Evolutionary conservation across 2,797 vertebrate genomes (phyloP).

Genomic region (Rallus crepitans): DNA sequence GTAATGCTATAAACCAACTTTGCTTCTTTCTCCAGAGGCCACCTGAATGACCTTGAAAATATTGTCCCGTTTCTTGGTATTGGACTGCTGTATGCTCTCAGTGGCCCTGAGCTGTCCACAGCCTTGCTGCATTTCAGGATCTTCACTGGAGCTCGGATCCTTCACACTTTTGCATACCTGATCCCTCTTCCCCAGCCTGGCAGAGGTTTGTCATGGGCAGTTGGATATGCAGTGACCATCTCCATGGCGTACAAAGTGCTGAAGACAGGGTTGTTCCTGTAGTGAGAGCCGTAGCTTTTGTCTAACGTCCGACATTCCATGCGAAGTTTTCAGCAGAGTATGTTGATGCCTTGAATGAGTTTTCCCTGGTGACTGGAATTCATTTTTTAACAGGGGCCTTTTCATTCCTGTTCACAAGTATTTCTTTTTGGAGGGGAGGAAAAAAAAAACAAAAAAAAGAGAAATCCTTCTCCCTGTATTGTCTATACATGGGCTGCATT

Average conservation of each 20-base stretch:
- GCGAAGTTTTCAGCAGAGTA: neutral
- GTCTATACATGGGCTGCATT: neutral
- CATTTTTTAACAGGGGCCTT: conserved; percentile 1
- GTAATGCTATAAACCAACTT: neutral
- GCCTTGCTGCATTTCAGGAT: conserved; percentile 90
- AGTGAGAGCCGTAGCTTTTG: neutral
- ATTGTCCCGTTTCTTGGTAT: conserved; percentile 89
- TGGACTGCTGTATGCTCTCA: conserved; percentile 88
- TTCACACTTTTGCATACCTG: conserved; percentile 87
- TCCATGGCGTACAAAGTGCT: conserved; percentile 88
- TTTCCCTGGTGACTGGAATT: neutral
- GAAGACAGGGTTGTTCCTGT: conserved; percentile 67
- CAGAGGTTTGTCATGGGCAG: conserved; percentile 79
- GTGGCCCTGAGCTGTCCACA: conserved; percentile 78
- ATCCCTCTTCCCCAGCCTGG: conserved; percentile 86
- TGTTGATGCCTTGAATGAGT: neutral
- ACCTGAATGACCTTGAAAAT: conserved; percentile 94
- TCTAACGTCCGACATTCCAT: neutral
- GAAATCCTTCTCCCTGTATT: neutral
- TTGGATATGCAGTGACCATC: conserved; percentile 79
- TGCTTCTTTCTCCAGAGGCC: conserved; percentile 81
- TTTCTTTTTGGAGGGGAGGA: neutral
- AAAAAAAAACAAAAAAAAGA: neutral
- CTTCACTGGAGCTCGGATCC: conserved; percentile 82
- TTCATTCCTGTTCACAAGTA: conserved; percentile 5